Conservation (phyloP, 2,888 invertebrate genomes). For the Diplazon laetatorius region DNA sequence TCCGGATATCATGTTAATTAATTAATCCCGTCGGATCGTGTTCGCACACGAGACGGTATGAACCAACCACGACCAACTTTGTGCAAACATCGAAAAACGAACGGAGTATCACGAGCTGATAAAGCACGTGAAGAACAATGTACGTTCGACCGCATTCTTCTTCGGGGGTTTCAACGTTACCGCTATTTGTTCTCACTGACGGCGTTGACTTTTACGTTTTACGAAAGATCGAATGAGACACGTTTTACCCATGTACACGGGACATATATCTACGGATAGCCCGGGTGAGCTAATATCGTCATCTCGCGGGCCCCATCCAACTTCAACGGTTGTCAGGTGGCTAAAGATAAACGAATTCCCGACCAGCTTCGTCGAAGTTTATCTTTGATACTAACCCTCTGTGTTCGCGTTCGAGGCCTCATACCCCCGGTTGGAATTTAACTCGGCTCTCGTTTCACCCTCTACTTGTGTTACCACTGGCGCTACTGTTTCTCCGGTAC, state of each 20-base stretch:
- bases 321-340: conserved; percentile 49
- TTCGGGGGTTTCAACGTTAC: conserved; percentile 38
- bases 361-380: conserved; percentile 53
- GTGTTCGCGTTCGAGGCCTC: conserved; percentile 18
- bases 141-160: conserved; percentile 6
- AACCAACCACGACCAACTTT: conserved; percentile 30
- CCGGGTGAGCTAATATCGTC: conserved; percentile 55
- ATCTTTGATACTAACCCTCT: conserved; percentile 51
- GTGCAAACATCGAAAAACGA: conserved; percentile 29
- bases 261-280: conserved; percentile 15
- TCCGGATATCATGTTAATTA: conserved; percentile 15
- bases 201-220: conserved; percentile 42
- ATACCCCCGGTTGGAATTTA: conserved; percentile 16
- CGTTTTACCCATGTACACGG: neutral
- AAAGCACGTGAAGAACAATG: conserved; percentile 12
- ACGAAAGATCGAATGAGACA: conserved; percentile 17
- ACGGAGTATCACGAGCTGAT: conserved; percentile 18
- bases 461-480: conserved; percentile 14
- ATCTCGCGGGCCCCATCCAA: conserved; percentile 38
- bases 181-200: conserved; percentile 53
- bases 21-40: conserved; percentile 23
- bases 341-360: conserved; percentile 62
- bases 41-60: neutral
- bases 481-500: neutral
- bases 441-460: neutral